Evolutionary conservation across 2,113 vertebrate species (phyloP), one percentile per base, ranked within the genome.

Genomic region (Cephalophus harveyi): DNA sequence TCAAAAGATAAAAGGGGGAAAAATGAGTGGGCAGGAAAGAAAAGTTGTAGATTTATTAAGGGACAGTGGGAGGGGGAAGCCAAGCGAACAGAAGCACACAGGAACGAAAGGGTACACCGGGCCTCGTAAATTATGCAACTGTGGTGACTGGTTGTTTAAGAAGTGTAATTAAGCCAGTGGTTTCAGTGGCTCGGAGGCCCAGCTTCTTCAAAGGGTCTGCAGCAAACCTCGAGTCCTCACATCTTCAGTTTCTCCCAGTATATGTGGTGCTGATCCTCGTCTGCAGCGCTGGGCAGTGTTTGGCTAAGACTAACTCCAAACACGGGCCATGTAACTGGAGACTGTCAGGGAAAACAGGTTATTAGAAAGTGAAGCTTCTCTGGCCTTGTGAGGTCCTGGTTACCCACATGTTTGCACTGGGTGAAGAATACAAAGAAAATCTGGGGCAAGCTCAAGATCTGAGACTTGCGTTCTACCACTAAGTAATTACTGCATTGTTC

Each of bases 401-500:
- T 15, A 71, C 6, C 30, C 19, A 19, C 23, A 6, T 0, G 21
- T 81, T 59, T 30, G 28, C 2, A 1, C 21, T 0, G 0, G 3
- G 3, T 36, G 36, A 55, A 86, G 11, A 74, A 14, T 5, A 6
- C 1, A 12, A 50, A 62, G 84, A 71, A 57, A n/a, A 4, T 0
- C 0, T 6, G 60, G 28, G 40, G 46, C 50, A 54, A 92, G 28
- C 46, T 74, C 9, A 2, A 2, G 14, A 60, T 78, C 17, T 57
- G 85, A 59, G 76, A 59, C 30, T 78, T 28, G 6, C 3, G 6
- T 21, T 74, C 60, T 48, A 27, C n/a, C 28, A 9, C 12, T 14
- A 16, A 57, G 50, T 50, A 14, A 7, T 27, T 15, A 16, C 7
- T 48, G 54, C n/a, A 19, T 11, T 0, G 11, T 40, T 60, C 28